Conservation (phyloP, 2,797 vertebrate genomes). For the Sebastes alutus region DNA sequence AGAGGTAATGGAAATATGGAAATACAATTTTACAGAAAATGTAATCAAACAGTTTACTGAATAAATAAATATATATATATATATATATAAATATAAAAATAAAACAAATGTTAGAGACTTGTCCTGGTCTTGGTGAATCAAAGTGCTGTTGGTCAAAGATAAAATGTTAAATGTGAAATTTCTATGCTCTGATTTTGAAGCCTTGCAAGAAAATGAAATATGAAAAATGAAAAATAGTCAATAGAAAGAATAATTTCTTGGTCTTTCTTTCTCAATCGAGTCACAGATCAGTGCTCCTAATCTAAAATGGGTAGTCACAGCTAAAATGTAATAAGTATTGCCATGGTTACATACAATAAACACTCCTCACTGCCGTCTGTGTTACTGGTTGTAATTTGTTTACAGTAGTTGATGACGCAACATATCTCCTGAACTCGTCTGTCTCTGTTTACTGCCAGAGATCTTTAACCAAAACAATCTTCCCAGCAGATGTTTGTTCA, state of each 20-base stretch:
- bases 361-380: not conserved
- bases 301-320: not conserved
- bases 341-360: constrained; percentile 7
- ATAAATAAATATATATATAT: not conserved
- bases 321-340: not conserved
- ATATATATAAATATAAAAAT: not conserved
- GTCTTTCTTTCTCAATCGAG: not conserved
- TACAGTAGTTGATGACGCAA: not conserved
- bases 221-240: not conserved
- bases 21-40: not conserved
- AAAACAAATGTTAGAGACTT: not conserved
- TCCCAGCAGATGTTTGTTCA: constrained; percentile 30
- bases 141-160: not conserved
- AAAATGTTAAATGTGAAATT: not conserved
- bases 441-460: constrained; percentile 10
- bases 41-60: not conserved
- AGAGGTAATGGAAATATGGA: not conserved
- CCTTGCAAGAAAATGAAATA: not conserved
- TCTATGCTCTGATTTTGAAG: not conserved
- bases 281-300: not conserved
- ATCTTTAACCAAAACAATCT: constrained; percentile 31
- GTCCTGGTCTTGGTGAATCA: not conserved
- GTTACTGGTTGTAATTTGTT: constrained; percentile 22
- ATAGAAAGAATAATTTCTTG: not conserved
- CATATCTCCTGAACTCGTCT: not conserved